Evolutionary conservation across 2,797 vertebrate genomes (phyloP).

Genomic region (Todus mexicanus): DNA sequence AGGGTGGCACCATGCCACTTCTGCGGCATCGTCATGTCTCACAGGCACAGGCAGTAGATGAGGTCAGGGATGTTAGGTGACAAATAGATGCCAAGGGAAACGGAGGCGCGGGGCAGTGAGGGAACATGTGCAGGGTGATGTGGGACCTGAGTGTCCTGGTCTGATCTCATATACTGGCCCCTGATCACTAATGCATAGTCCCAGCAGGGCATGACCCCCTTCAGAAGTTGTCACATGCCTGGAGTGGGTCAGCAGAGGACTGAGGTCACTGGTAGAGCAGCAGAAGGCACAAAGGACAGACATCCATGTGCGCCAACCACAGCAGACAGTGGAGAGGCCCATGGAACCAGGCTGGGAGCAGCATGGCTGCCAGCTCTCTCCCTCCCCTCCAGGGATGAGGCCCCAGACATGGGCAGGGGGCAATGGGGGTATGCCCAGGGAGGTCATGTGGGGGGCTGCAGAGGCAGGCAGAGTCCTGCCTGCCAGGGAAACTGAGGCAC

Average conservation of each 20-base stretch:
- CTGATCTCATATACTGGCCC: rapidly evolving
- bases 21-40: rapidly evolving
- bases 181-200: too few relatives aligned
- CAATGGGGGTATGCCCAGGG: rapidly evolving
- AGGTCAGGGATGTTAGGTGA: neutral
- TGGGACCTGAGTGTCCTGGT: neutral
- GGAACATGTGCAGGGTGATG: neutral
- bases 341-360: neutral
- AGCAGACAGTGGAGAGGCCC: too few relatives aligned
- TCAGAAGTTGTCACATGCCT: rapidly evolving
- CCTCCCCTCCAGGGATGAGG: neutral
- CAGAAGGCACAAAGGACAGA: neutral
- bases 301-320: rapidly evolving
- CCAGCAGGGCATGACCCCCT: neutral
- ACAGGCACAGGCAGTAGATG: neutral
- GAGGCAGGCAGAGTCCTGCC: neutral
- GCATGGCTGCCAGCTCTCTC: neutral
- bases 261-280: neutral
- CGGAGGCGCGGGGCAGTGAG: neutral
- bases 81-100: neutral
- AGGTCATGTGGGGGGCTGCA: neutral
- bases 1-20: neutral
- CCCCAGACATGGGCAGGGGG: neutral
- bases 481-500: neutral
- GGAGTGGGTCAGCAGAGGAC: neutral